These are phyloP conservation scores for Amblyjoppa proteus DNA, from an alignment of 2,888 invertebrate genomes.

Conservation along the genomic window DNA sequence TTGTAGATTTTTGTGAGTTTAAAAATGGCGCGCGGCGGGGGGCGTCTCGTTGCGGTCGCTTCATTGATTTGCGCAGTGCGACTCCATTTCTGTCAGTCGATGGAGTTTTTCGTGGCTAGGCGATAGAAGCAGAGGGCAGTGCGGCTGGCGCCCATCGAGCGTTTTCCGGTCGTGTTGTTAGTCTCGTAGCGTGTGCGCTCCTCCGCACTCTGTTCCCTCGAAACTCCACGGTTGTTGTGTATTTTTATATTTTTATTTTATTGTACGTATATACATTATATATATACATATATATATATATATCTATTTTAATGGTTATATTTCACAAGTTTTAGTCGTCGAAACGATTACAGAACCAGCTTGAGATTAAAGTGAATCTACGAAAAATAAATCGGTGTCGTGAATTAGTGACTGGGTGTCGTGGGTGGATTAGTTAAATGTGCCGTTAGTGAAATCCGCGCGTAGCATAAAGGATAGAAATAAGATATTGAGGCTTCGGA, in stretches of 20 bases:
- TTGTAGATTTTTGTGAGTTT: background rate
- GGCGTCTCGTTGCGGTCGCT: slow-evolving; percentile 24
- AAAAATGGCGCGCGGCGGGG: background rate
- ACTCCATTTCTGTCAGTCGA: slow-evolving; percentile 79
- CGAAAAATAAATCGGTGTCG: slow-evolving; percentile 7
- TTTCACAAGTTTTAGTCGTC: background rate
- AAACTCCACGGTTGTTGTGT: slow-evolving; percentile 13
- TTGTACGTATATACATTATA: background rate
- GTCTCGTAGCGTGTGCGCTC: slow-evolving; percentile 59
- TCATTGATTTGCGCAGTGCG: slow-evolving; percentile 73
- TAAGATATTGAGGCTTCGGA: slow-evolving; percentile 12
- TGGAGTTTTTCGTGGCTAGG: slow-evolving; percentile 74
- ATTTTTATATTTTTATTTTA: slow-evolving; percentile 22
- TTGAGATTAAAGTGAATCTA: background rate
- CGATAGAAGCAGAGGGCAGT: slow-evolving; percentile 71
- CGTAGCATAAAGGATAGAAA: slow-evolving; percentile 38
- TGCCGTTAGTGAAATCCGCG: slow-evolving; percentile 66
- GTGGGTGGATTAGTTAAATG: slow-evolving; percentile 70
- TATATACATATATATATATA: background rate
- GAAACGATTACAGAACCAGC: background rate
- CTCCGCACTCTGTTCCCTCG: slow-evolving; percentile 27
- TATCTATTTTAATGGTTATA: background rate
- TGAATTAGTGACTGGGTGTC: slow-evolving; percentile 53
- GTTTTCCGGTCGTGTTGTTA: slow-evolving; percentile 71
- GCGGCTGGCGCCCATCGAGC: slow-evolving; percentile 73